Evolutionary conservation across 2,888 invertebrate genomes (phyloP), one percentile per base, ranked within the genome.

Genomic region (Automeris io): DNA sequence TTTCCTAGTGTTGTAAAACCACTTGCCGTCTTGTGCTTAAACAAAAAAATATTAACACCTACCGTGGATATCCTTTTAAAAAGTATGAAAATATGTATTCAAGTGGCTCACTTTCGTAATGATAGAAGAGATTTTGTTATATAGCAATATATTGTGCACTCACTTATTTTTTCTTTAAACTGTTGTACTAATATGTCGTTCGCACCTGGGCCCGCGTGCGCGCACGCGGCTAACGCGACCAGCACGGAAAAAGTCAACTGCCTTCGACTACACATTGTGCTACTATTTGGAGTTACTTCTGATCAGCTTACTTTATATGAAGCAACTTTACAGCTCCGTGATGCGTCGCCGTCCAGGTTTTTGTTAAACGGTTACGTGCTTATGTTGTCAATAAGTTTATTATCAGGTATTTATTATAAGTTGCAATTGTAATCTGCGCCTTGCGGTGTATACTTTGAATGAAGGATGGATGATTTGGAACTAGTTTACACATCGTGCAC

Each of bases 221-320:
- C 62, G 51, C 61, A 43, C 32, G 51, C 61, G 38, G 49, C 41
- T 16, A 66, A 47, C 51, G 58, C 66, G 24, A 54, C 49, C 34
- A 60, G 43, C 46, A 57, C 60, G 47, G 56, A 39, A 57, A 60
- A 57, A 56, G 56, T 55, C 61, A 56, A 37, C 52, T 49, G 48
- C 47, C 41, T 45, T 35, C 46, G 49, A 42, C 53, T 43, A 54
- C 44, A 52, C 61, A 63, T 70, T 47, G 60, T 54, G 44, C 39
- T 46, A 51, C 51, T 57, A 45, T 35, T 41, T 33, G 22, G 22
- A 34, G 41, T 46, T 37, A 35, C 41, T 22, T 34, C 43, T 50
- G 41, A 42, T 41, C 48, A 45, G 37, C 41, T 33, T 51, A 46
- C 51, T 61, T 57, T 68, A 66, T 67, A 62, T 54, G 39, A 50